Base-by-base conservation (phyloP, 2,797 vertebrate genomes). In the Coranthus polyacanthus region DNA sequence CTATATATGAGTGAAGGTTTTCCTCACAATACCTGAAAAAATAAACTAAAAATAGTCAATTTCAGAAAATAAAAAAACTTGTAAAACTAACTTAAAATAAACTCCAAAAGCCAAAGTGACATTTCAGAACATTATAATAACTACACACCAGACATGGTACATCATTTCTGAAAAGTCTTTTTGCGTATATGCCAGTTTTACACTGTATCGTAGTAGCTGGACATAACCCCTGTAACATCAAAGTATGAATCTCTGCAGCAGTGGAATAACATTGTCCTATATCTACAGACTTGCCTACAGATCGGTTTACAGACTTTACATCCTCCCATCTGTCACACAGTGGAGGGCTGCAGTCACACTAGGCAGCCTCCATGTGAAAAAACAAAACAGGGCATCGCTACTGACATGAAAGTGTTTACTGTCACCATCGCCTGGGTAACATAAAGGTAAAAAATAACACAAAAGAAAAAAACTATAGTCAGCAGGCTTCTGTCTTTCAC, bases 341-440 rank as follows among this genome's bases (percentile, higher is more conserved):
- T 4, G 1, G 45, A 41, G 44, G 54, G 18, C 36, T 17, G 21
- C 21, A 15, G 26, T 11, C 5, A 10, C 47, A 43, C 21, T 47
- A 47, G 29, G 47, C 47, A 54, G 39, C 62, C 51, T 20, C 39
- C 21, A n/a, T 36, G 26, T 53, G 53, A 16, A 22, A 17, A 29
- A 24, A 21, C 17, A 32, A 66, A 67, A 22, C 12, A 2, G 12
- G 12, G 4, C 46, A 13, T n/a, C 1, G 26, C 12, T 22, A 20
- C 7, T 43, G 68, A 68, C 58, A 69, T 32, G 44, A 57, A 2
- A 47, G 29, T 15, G 46, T 45, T 50, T 54, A 20, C 68, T 34
- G 36, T 59, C 57, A 66, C 32, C 58, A 50, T 5, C 2, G 4
- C 24, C 50, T n/a, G 12, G 24, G 46, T 16, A 59, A 72, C 21